Evolutionary conservation across 1,140 invertebrate genomes (phyloP), one percentile per base, ranked within the genome.

Genomic region (Drosophila repletoides): DNA sequence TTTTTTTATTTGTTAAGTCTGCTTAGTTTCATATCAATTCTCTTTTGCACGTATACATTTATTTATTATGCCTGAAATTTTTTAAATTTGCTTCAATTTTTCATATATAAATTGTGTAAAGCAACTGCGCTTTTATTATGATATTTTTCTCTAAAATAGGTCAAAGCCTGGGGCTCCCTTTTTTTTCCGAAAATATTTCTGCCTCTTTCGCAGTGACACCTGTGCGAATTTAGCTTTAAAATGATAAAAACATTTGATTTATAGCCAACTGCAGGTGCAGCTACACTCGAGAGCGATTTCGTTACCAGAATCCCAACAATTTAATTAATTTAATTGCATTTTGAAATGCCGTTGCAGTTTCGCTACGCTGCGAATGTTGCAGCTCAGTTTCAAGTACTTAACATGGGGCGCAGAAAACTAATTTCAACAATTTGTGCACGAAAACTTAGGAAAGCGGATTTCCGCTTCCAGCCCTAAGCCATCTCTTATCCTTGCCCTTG

Each of bases 261-360:
- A 14, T 10, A 29, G 14, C n/a, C 7, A 52, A 33, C 31, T 24
- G 33, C 12, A 14, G 9, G 2, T 60, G 36, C 63, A 60, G 45
- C 36, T 66, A 45, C 63, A 60, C 17, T 29, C 41, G 24, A 12
- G 26, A 63, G n/a, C n/a, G 53, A 58, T 24, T 63, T 63, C 29
- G 10, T 10, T 19, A 26, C 28, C 5, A 26, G 55, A 73, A 55
- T 73, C 14, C 34, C 33, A 74, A 74, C 76, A 77, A 72, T 88
- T 87, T 87, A 71, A 77, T 76, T 88, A 88, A 88, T 83, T 84
- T 58, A 80, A 86, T 86, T 87, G 68, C 81, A 81, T 70, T 87
- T 84, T 70, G 24, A 36, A 34, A 21, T 52, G 26, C 34, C 22
- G 10, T 31, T 46, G 28, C 17, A 31, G 10, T 60, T 31, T 19